These are phyloP conservation scores for Plemyria rubiginata DNA, from an alignment of 2,888 invertebrate genomes.

Conservation along the genomic window DNA sequence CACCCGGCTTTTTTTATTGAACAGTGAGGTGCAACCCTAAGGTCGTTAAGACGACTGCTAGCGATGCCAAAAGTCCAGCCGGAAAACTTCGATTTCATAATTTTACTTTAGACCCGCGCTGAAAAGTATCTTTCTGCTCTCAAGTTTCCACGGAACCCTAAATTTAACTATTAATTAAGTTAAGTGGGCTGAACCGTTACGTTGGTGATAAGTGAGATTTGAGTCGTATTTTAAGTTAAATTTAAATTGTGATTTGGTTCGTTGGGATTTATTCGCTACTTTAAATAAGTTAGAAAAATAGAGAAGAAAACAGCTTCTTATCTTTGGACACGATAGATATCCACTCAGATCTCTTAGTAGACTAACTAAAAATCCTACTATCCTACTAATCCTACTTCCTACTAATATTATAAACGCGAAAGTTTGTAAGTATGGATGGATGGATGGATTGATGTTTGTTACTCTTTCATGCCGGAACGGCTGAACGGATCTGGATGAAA, in stretches of 20 bases:
- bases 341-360: too few species aligned
- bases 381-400: too few species aligned
- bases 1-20: constrained; percentile 7
- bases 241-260: constrained; percentile 17
- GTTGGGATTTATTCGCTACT: neutral
- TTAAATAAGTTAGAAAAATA: too few species aligned
- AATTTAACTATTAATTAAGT: constrained; percentile 34
- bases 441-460: too few species aligned
- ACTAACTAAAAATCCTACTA: too few species aligned
- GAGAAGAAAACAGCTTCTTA: too few species aligned
- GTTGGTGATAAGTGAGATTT: constrained; percentile 19
- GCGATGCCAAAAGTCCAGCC: constrained; percentile 35
- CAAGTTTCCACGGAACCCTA: constrained; percentile 23
- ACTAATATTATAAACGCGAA: too few species aligned
- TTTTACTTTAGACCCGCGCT: constrained; percentile 28
- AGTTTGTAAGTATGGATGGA: too few species aligned
- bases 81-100: constrained; percentile 38
- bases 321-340: too few species aligned
- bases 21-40: constrained; percentile 4
- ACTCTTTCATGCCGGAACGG: too few species aligned
- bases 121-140: constrained; percentile 33
- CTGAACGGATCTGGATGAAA: too few species aligned
- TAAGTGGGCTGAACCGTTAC: constrained; percentile 26
- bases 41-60: constrained; percentile 34
- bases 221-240: constrained; percentile 12